Evolutionary conservation across 2,888 invertebrate species (phyloP), one percentile per base, ranked within the genome.

Genomic region (Torymus texanus): DNA sequence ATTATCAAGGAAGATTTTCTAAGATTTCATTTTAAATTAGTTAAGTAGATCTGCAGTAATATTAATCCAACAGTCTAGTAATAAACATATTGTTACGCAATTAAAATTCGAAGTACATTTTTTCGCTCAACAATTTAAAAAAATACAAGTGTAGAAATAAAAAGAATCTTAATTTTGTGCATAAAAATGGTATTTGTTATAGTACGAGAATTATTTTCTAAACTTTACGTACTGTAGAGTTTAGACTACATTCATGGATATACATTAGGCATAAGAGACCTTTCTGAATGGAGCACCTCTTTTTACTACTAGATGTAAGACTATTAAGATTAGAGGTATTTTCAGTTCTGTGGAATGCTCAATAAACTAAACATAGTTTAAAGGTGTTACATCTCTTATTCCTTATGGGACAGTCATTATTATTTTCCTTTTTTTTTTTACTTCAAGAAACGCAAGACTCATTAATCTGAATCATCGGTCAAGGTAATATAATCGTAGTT

Each of bases 321-420:
- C 51, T 50, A 66, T 14, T 66, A 55, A 66, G 14, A 59, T 70
- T 14, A 16, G 72, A 75, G 62, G 62, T 79, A 79, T 67, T 70
- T 73, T 78, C 74, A 75, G 62, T 77, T 77, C 71, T 62, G 68
- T 77, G 63, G 76, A 76, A 77, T 76, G 70, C 58, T 80, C n/a
- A 24, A 41, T 21, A 74, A 65, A 59, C 56, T 79, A 55, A n/a
- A 53, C 13, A 65, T 16, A 71, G 50, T 18, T 72, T 2, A 41
- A 59, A 55, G 21, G 21, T 65, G 65, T 56, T 16, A 41, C 41
- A 63, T 70, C 67, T 21, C 16, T 59, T 75, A 65, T 63, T 76
- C 13, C 24, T 76, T 61, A 63, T 12, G 18, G 51, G 53, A 70
- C 61, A 65, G 61, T 62, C 73, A 13, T 68, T 41, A 16, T 41